Evolutionary conservation across 2,113 vertebrate genomes (phyloP), one percentile per base, ranked within the genome.

Genomic region (Eleginops maclovinus): DNA sequence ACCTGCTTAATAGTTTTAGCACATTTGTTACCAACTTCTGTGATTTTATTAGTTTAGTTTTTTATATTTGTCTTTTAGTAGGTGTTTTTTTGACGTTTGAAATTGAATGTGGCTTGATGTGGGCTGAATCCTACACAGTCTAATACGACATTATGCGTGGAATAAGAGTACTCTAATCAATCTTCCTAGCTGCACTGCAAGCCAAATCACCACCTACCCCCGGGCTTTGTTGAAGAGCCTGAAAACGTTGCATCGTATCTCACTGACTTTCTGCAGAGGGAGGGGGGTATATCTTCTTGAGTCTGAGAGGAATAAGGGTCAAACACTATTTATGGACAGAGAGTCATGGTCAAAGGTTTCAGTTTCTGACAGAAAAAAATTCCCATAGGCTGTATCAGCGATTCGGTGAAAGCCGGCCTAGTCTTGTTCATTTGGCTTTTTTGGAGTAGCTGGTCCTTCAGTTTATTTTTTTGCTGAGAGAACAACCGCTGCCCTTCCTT

Each of bases 381-480:
- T 91, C 87, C 86, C 81, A 62, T 72, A 16, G 74, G 81, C 85
- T 87, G 82, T 75, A 83, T 93, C 87, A 88, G 87, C 89, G 28
- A 58, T 90, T 90, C 86, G 64, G 77, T 69, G 51, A 49, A 71
- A 87, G 75, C 44, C 47, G 4, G 81, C 50, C 82, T 60, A 36
- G 66, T 78, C 78, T 76, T 75, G 79, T 85, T 87, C 75, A 62
- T 85, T 86, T 78, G 47, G 76, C 77, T 75, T 68, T 36, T 77
- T 77, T 72, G 53, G 49, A 82, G 81, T 49, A 59, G 66, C 60
- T 31, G 36, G 43, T 77, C 47, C 62, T 77, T 79, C 71, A 51
- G 41, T 72, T 81, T 64, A 17, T 63, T 87, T 85, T 84, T 85
- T 54, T 72, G 83, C 87, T 89, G 84, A 90, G 83, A 63, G 77